A percentile compares a stretch with the other conserved stretches of the same genome.
Conservation (phyloP, 2,113 vertebrate species). For the Bujurquina vittata region DNA sequence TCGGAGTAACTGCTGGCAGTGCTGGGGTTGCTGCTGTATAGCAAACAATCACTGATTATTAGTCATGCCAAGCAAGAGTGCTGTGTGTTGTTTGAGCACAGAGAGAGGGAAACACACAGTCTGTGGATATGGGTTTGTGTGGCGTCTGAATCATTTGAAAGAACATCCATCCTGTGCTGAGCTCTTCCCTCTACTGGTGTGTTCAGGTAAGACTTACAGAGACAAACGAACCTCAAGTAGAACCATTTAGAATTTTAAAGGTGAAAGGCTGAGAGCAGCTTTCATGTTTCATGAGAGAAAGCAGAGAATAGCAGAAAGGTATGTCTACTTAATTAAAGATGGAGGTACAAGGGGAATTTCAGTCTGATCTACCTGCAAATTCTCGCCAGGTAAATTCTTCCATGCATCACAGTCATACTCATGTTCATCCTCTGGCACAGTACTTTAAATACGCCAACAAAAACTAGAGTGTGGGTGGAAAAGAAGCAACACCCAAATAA, state of each 20-base stretch:
- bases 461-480: no score
- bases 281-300: background rate
- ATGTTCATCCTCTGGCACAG: no score
- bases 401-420: no score
- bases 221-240: background rate
- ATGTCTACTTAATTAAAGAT: background rate
- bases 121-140: background rate
- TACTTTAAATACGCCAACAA: no score
- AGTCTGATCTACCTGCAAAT: background rate
- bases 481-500: no score
- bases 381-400: no score
- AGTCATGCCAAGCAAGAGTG: conserved; percentile 6
- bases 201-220: conserved; percentile 27
- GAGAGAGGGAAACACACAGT: background rate
- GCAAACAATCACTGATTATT: conserved; percentile 45
- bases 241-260: background rate
- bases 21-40: background rate
- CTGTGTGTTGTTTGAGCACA: background rate
- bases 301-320: background rate
- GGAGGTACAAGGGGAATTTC: background rate
- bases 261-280: background rate
- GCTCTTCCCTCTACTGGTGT: conserved; percentile 54
- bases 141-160: background rate
- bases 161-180: conserved; percentile 1
- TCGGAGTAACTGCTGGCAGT: conserved; percentile 29